Evolutionary conservation across 2,888 invertebrate species (phyloP).

Genomic region (Maniola hyperantus): DNA sequence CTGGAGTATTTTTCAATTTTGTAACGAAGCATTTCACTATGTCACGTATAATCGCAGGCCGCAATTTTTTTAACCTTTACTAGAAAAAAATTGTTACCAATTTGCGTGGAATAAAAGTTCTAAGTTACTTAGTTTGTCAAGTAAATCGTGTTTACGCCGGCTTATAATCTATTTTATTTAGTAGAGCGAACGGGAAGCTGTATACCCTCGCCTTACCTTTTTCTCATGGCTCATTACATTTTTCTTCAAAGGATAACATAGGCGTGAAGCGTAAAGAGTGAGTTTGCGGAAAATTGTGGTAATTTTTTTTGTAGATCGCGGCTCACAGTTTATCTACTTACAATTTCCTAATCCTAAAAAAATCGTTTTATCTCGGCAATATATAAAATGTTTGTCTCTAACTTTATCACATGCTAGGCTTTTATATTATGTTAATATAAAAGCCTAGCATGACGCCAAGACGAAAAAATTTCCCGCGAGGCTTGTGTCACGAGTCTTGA

Average conservation of each 20-base stretch:
- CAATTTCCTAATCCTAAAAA: background rate
- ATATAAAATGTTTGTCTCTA: no score
- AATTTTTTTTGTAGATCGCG: background rate
- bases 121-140: background rate
- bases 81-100: no score
- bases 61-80: no score
- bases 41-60: no score
- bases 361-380: no score
- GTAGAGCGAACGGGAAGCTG: slow-evolving; percentile 23
- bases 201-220: slow-evolving; percentile 49
- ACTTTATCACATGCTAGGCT: no score
- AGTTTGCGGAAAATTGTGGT: slow-evolving; percentile 23
- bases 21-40: background rate
- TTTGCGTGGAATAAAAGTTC: background rate
- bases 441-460: no score
- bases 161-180: slow-evolving; percentile 23
- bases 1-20: background rate
- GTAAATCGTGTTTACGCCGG: slow-evolving; percentile 1
- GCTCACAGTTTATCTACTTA: background rate
- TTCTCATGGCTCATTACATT: slow-evolving; percentile 62
- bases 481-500: no score
- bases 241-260: slow-evolving; percentile 70
- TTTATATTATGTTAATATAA: no score
- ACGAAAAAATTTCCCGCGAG: no score
- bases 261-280: slow-evolving; percentile 60